These are phyloP conservation scores for Acrocera orbiculus DNA, from an alignment of 2,888 invertebrate genomes.

Conservation along the genomic window DNA sequence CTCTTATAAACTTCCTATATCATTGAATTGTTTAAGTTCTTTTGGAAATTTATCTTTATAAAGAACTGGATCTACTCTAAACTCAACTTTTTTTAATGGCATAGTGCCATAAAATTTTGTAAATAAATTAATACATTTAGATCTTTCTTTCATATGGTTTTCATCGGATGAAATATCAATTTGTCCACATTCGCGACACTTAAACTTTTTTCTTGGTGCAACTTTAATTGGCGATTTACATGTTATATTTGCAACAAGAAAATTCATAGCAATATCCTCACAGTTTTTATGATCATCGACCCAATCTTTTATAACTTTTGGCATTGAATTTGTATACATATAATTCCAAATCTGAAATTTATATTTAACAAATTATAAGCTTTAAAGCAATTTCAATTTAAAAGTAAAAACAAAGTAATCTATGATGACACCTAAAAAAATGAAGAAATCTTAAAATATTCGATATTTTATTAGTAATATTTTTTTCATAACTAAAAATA, in stretches of 20 bases:
- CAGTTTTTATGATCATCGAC: constrained; percentile 95
- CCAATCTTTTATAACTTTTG: constrained; percentile 67
- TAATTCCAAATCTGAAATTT: constrained; percentile 65
- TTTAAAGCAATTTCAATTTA: too few species aligned
- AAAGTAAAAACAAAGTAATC: too few species aligned
- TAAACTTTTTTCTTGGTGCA: constrained; percentile 89
- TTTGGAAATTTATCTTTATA: constrained; percentile 74
- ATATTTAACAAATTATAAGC: constrained; percentile 2
- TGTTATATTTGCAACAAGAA: constrained; percentile 81
- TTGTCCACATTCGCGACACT: constrained; percentile 87
- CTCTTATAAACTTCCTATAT: constrained; percentile 77
- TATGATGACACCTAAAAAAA: too few species aligned
- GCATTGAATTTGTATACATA: constrained; percentile 80
- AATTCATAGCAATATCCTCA: constrained; percentile 97
- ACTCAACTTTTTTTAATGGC: constrained; percentile 79
- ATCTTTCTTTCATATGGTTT: constrained; percentile 82
- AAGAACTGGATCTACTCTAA: constrained; percentile 86
- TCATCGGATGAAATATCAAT: constrained; percentile 89
- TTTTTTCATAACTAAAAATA: too few species aligned
- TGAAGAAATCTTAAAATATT: too few species aligned
- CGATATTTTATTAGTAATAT: too few species aligned
- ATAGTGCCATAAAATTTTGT: constrained; percentile 66
- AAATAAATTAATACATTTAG: constrained; percentile 72
- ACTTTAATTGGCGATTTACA: constrained; percentile 91
- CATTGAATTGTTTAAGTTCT: constrained; percentile 71